Percentiles rank a stretch among this genome's conserved stretches.
phyloP scores from a whole-genome alignment of 2,113 vertebrate genomes.

The Gopherus evgoodei region DNA sequence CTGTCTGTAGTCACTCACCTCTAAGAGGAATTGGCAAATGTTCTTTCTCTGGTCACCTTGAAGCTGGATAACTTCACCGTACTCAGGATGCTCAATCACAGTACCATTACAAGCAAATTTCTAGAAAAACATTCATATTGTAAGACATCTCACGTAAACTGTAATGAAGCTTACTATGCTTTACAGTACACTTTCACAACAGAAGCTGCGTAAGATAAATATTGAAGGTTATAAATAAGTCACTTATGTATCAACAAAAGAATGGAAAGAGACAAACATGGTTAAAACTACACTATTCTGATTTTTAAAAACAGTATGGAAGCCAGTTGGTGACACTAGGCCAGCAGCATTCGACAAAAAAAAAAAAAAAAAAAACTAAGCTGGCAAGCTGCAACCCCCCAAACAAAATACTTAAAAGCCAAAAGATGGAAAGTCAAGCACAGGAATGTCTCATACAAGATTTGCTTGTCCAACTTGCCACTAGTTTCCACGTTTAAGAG shows the following conservation, averaged over 20 bases:
- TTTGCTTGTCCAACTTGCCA: neutral
- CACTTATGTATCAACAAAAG: too few relatives aligned
- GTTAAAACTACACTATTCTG: neutral
- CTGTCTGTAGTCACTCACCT: constrained; percentile 75
- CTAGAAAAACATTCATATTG: constrained; percentile 54
- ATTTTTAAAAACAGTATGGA: neutral
- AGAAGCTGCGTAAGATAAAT: neutral
- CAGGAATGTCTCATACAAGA: neutral
- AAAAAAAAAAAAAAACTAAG: neutral
- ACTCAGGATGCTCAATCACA: constrained; percentile 89
- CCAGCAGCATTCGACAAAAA: neutral
- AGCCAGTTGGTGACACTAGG: neutral
- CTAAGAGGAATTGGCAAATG: constrained; percentile 88
- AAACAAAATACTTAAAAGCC: neutral
- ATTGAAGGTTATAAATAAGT: neutral
- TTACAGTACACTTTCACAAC: neutral
- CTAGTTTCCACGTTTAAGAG: neutral
- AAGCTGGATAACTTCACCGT: constrained; percentile 90
- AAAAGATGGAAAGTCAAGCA: constrained; percentile 29
- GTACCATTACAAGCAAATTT: constrained; percentile 91
- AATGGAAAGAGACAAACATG: neutral
- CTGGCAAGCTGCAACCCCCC: neutral
- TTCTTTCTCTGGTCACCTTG: constrained; percentile 89
- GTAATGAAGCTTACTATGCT: neutral
- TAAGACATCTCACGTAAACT: neutral